Evolutionary conservation across 2,797 vertebrate genomes (phyloP).

Genomic region (Molossus alvarezi): DNA sequence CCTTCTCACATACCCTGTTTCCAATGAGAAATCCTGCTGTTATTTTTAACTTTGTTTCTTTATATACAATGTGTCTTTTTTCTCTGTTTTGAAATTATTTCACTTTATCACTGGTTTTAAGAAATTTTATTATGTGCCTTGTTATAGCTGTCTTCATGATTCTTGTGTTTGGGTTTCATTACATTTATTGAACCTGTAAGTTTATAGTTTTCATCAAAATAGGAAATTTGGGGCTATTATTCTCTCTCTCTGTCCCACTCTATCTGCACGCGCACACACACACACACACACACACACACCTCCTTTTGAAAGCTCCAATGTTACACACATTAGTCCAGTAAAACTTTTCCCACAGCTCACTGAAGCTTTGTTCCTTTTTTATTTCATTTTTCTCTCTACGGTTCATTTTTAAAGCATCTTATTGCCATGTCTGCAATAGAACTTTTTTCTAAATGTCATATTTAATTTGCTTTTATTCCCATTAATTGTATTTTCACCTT

Average conservation of each 20-base stretch:
- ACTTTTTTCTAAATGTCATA: not conserved
- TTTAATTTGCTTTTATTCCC: conserved; percentile 19
- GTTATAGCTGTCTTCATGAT: not conserved
- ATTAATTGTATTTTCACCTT: not conserved
- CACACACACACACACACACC: fast-evolving
- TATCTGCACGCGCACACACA: not conserved
- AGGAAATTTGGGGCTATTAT: not conserved
- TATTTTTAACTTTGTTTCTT: not conserved
- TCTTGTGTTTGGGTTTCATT: not conserved
- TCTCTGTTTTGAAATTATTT: not conserved
- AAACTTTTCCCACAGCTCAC: not conserved
- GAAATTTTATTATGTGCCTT: not conserved
- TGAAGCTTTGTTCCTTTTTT: not conserved
- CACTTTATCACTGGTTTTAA: not conserved
- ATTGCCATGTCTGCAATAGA: not conserved
- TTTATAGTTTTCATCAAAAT: not conserved
- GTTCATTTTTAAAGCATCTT: not conserved
- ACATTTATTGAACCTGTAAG: not conserved
- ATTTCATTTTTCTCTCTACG: not conserved
- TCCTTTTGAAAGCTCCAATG: not conserved
- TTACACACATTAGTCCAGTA: not conserved
- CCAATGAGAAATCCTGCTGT: not conserved
- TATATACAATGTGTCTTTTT: not conserved
- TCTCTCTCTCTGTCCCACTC: not conserved
- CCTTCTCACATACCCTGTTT: not conserved